phyloP scores from a whole-genome alignment of 2,888 invertebrate species.

The Sinelater perroti region DNA sequence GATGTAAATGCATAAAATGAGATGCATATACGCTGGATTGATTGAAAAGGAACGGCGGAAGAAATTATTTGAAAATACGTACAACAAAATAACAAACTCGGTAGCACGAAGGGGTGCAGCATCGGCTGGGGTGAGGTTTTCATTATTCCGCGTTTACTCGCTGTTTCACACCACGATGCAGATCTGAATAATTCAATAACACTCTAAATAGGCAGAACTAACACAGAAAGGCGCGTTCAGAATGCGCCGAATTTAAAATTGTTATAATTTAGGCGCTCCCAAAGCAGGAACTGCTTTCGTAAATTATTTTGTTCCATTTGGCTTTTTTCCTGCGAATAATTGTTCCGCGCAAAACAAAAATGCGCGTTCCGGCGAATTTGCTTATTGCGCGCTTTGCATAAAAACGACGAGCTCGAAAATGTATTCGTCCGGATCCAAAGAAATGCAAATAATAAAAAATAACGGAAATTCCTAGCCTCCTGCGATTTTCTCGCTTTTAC shows the following conservation, averaged over 20 bases:
- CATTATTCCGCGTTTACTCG: constrained; percentile 55
- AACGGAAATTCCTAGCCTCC: constrained; percentile 28
- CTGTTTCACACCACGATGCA: constrained; percentile 57
- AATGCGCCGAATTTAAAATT: constrained; percentile 37
- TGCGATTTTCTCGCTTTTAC: constrained; percentile 19
- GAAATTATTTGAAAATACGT: constrained; percentile 32
- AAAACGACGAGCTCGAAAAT: constrained; percentile 27
- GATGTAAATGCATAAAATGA: constrained; percentile 4
- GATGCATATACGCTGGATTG: constrained; percentile 1
- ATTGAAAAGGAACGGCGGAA: constrained; percentile 12
- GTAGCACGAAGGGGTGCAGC: constrained; percentile 42
- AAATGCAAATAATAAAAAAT: constrained; percentile 42
- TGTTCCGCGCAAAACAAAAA: constrained; percentile 32
- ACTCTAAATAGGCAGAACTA: constrained; percentile 55
- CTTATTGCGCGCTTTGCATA: constrained; percentile 31
- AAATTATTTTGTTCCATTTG: constrained; percentile 35
- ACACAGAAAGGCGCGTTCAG: constrained; percentile 53
- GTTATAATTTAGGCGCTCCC: constrained; percentile 34
- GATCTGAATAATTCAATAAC: constrained; percentile 59
- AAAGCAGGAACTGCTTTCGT: constrained; percentile 35
- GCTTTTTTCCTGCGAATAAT: constrained; percentile 33
- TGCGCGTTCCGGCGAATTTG: constrained; percentile 22
- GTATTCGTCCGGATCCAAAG: constrained; percentile 35
- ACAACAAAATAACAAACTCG: constrained; percentile 38
- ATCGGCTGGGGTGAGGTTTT: constrained; percentile 53